A percentile compares a stretch with the other conserved stretches of the same genome.
Conservation (phyloP, 2,888 invertebrate species). For the Cephalotes varians region DNA sequence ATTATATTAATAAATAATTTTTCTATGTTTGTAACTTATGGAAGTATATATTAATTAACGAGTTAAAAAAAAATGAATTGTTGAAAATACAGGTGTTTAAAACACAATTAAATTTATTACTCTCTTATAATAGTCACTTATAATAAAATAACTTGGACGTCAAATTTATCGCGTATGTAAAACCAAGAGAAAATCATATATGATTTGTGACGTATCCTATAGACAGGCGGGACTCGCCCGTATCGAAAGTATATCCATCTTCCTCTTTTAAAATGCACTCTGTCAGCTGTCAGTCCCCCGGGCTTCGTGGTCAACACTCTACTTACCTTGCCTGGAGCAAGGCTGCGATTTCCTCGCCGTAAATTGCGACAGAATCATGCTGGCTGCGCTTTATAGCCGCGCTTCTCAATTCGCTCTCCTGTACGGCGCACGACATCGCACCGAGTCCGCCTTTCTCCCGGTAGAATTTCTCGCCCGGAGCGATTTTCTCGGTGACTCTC, state of each 20-base stretch:
- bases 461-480: constrained; percentile 75
- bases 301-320: constrained; percentile 68
- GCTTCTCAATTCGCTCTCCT: constrained; percentile 45
- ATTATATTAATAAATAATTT: neutral
- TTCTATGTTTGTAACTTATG: neutral
- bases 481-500: constrained; percentile 69
- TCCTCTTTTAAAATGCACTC: constrained; percentile 44
- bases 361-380: constrained; percentile 78
- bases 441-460: constrained; percentile 74
- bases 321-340: constrained; percentile 83
- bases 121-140: too few species aligned
- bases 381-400: constrained; percentile 61
- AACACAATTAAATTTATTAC: neutral
- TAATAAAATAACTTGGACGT: neutral
- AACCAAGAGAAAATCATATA: neutral
- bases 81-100: neutral
- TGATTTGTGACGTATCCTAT: neutral
- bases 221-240: neutral
- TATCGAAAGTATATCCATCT: constrained; percentile 17
- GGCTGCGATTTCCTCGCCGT: constrained; percentile 81
- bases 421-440: constrained; percentile 32
- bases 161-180: neutral
- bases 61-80: constrained; percentile 44
- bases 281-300: constrained; percentile 58
- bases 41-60: neutral